Percentiles rank a stretch among this genome's conserved stretches.
phyloP scores from a whole-genome alignment of 2,888 invertebrate genomes.

The Melinopterus prodromus region DNA sequence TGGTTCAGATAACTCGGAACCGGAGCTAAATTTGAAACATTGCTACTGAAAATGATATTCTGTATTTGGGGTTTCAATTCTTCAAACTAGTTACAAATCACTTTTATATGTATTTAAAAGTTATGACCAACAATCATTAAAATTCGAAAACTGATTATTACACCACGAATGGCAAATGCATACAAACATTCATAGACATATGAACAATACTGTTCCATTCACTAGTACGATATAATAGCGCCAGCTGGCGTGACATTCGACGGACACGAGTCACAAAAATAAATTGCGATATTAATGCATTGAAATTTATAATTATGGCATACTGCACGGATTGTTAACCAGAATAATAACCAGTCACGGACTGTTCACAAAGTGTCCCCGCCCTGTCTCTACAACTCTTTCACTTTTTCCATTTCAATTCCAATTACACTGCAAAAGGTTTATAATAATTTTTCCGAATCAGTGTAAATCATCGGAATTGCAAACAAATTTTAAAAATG shows the following conservation, averaged over 20 bases:
- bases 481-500: background rate
- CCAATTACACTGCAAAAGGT: background rate
- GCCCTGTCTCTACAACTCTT: background rate
- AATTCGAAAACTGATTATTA: background rate
- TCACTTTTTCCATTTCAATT: background rate
- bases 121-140: background rate
- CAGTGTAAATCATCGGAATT: background rate
- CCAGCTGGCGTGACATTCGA: background rate
- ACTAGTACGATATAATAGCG: background rate
- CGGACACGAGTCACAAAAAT: background rate
- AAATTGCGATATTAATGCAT: slow-evolving; percentile 4
- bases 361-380: background rate
- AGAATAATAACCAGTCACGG: background rate
- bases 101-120: too few species aligned
- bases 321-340: slow-evolving; percentile 4
- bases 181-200: background rate
- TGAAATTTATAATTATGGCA: background rate
- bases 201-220: background rate
- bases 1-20: too few species aligned
- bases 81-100: too few species aligned
- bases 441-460: background rate
- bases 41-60: too few species aligned
- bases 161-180: background rate
- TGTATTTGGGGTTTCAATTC: too few species aligned
- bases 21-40: too few species aligned